These are phyloP conservation scores for Pluvianellus socialis DNA, from an alignment of 2,113 vertebrate species.

Conservation along the genomic window DNA sequence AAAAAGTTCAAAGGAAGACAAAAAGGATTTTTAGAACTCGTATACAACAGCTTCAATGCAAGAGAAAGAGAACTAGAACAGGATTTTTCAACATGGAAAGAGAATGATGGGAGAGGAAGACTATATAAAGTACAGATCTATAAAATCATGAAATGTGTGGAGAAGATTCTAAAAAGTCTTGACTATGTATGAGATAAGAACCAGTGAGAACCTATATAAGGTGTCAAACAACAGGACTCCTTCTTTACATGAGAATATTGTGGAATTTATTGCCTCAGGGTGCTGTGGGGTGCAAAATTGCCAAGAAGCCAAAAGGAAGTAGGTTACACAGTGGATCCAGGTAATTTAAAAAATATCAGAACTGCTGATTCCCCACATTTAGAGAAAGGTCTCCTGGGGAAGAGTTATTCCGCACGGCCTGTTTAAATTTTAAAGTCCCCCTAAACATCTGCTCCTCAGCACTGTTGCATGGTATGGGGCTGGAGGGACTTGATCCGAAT, in stretches of 20 bases:
- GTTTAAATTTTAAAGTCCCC: neutral
- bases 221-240: neutral
- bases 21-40: neutral
- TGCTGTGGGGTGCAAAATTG: neutral
- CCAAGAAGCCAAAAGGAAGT: neutral
- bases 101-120: neutral
- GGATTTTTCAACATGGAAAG: neutral
- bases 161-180: neutral
- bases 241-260: neutral
- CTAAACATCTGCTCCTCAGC: neutral
- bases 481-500: neutral
- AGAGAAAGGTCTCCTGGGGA: neutral
- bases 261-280: neutral
- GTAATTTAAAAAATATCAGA: neutral
- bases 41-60: neutral
- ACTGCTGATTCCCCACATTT: neutral
- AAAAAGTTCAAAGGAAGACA: neutral
- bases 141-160: neutral
- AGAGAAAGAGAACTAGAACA: neutral
- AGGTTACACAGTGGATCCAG: neutral
- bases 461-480: accelerated
- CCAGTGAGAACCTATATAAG: neutral
- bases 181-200: neutral
- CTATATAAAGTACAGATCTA: neutral
- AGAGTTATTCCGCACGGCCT: neutral